These are phyloP conservation scores for Amphipyra berbera DNA, from an alignment of 2,888 invertebrate genomes.

Conservation along the genomic window DNA sequence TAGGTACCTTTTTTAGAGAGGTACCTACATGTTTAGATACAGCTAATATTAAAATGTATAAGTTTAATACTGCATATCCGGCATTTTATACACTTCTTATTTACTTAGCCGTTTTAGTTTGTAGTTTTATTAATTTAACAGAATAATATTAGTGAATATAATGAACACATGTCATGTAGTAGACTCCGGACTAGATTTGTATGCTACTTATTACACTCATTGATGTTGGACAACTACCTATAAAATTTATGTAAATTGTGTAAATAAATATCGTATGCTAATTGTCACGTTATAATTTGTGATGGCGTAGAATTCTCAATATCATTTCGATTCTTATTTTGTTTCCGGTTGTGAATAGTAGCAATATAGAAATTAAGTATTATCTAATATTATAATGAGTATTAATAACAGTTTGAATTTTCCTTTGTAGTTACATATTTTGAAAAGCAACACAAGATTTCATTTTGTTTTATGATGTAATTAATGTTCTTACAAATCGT, in stretches of 20 bases:
- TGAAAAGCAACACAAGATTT: constrained; percentile 34
- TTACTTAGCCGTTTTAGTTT: constrained; percentile 10
- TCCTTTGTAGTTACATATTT: constrained; percentile 37
- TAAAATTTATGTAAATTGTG: constrained; percentile 28
- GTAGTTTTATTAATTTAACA: constrained; percentile 19
- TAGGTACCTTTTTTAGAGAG: background rate
- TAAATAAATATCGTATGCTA: constrained; percentile 35
- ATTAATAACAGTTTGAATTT: constrained; percentile 51
- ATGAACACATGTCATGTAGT: constrained; percentile 2
- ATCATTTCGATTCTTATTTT: constrained; percentile 48
- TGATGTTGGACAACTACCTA: constrained; percentile 13
- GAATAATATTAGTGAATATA: constrained; percentile 14
- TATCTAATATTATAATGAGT: constrained; percentile 44
- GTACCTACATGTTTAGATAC: no score
- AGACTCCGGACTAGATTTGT: constrained; percentile 5
- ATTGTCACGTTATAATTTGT: constrained; percentile 13
- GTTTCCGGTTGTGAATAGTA: constrained; percentile 72
- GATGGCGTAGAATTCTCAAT: constrained; percentile 32
- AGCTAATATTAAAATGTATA: constrained; percentile 3
- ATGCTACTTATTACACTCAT: constrained; percentile 11
- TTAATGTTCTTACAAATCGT: constrained; percentile 43
- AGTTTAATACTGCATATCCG: constrained; percentile 6
- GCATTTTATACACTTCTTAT: constrained; percentile 3
- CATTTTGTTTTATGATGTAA: constrained; percentile 38
- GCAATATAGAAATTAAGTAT: constrained; percentile 63